Conservation (phyloP, 2,113 vertebrate species). For the Tretioscincus oriximinensis region DNA sequence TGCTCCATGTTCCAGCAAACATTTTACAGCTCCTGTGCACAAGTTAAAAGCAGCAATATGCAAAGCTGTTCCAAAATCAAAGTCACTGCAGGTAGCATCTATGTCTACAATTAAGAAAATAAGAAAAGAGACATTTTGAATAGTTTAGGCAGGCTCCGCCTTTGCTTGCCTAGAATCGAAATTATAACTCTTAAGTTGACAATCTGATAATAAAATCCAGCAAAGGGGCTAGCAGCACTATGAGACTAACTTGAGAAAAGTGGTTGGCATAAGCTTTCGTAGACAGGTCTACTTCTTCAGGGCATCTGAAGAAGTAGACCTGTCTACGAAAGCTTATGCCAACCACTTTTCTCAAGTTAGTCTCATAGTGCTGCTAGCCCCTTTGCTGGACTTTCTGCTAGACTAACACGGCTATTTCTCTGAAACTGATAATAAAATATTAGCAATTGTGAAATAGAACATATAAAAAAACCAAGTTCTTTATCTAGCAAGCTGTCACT, state of each 20-base stretch:
- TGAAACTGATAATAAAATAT: neutral
- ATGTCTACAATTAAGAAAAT: conserved; percentile 82
- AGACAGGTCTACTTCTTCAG: too few species aligned
- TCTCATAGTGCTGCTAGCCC: too few species aligned
- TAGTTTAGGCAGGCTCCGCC: conserved; percentile 9
- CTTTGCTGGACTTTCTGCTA: too few species aligned
- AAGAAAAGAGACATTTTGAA: conserved; percentile 11
- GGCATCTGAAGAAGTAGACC: too few species aligned
- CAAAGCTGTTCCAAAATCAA: conserved; percentile 94
- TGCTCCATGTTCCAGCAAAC: conserved; percentile 90
- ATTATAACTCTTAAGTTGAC: neutral
- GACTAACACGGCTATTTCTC: too few species aligned
- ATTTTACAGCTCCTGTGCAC: conserved; percentile 86
- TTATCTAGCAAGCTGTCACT: neutral
- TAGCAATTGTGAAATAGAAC: neutral
- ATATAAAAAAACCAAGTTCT: neutral
- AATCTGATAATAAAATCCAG: too few species aligned
- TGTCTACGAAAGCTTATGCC: too few species aligned
- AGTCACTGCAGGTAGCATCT: conserved; percentile 96
- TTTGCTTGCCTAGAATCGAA: conserved; percentile 8
- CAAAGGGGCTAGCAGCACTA: too few species aligned
- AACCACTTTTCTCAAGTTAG: too few species aligned
- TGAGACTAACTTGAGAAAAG: too few species aligned
- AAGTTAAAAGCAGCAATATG: conserved; percentile 96
- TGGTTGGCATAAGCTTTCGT: too few species aligned